phyloP scores from a whole-genome alignment of 1,140 invertebrate species.

The Drosophila funebris region DNA sequence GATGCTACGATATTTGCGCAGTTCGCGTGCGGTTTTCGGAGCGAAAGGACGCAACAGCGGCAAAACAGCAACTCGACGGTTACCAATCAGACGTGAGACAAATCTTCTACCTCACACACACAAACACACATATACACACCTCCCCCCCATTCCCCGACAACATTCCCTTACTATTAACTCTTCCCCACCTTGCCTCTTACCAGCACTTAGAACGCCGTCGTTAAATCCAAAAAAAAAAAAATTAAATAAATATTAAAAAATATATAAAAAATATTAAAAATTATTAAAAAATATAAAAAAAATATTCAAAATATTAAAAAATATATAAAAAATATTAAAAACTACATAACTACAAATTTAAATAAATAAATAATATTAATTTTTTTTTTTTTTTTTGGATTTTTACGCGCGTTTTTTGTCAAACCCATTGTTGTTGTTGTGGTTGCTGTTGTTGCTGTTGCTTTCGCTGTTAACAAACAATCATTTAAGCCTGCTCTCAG shows the following conservation, averaged over 20 bases:
- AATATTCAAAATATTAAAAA: not conserved
- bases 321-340: not conserved
- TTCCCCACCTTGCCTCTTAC: not conserved
- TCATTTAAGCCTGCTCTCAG: not conserved
- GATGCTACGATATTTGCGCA: conserved; percentile 74
- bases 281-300: not conserved
- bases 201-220: not conserved
- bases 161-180: too few species aligned
- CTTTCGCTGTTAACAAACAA: conserved; percentile 1
- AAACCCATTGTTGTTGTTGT: not conserved
- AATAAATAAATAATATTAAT: not conserved
- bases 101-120: too few species aligned
- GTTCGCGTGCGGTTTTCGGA: conserved; percentile 78
- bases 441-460: not conserved
- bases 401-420: conserved; percentile 14
- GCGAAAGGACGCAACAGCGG: conserved; percentile 70
- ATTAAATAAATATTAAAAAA: too few species aligned
- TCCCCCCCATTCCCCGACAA: not conserved
- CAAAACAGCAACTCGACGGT: conserved; percentile 18
- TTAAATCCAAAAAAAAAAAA: too few species aligned
- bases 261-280: not conserved
- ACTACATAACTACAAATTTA: not conserved
- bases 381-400: not conserved
- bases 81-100: conserved; percentile 25
- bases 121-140: too few species aligned